Evolutionary conservation across 2,888 invertebrate genomes (phyloP), one percentile per base, ranked within the genome.

Genomic region (Drosophila nigricruria): DNA sequence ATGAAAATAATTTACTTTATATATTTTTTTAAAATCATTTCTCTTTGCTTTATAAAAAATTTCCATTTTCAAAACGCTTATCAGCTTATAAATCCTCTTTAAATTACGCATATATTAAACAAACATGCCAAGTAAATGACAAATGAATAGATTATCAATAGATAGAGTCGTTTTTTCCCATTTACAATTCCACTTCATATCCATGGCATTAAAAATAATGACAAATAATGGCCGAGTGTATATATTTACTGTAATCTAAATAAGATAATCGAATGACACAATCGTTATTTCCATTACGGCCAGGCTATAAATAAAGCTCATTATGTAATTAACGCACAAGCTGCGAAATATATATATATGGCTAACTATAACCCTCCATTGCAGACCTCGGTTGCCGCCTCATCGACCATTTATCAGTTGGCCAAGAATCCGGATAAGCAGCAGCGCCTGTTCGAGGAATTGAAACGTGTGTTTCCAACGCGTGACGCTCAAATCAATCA

Each of bases 391-490:
- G 96, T 96, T 40, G 96, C 96, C 5, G 94, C 95, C 18, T 95
- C 96, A 0, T 96, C 96, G 70, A 95, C 96, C 18, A 94, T 97
- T 65, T 96, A 96, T 93, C 95, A 96, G 89, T 92, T 97, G 77
- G 95, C 96, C 9, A 95, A 94, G 83, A 96, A 96, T 92, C 94
- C 94, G 14, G 94, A 95, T 60, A 95, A 95, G 72, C 97, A 97
- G 90, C 94, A 93, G 77, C 94, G 93, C 74, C 92, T 97, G 58
- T 95, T 94, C 88, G 86, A 94, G 25, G 96, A 97, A 93, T 91
- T 96, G 36, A 93, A 94, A 76, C 90, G 89, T 32, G 92, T 94
- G 68, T 93, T 96, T 72, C 95, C 95, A 12, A 91, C 89, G 69
- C 91, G 91, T 34, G 94, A 94, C 90, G 92, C 94, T 2, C 93